phyloP scores from a whole-genome alignment of 2,797 vertebrate species.

The Pygocentrus nattereri region DNA sequence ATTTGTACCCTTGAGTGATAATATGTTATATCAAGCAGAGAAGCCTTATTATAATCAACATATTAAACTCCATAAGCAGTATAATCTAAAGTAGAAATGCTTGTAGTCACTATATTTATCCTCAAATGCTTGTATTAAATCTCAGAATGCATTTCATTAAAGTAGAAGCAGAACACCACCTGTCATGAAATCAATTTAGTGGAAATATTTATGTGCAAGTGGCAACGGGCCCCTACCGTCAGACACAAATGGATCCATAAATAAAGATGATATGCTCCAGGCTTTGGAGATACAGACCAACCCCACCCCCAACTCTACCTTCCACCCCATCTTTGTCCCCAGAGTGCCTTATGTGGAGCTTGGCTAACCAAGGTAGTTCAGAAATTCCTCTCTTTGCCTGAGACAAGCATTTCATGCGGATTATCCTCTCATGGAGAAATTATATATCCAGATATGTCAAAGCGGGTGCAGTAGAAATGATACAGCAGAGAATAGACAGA shows the following conservation, averaged over 20 bases:
- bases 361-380: background rate
- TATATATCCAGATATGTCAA: background rate
- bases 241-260: constrained; percentile 73
- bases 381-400: constrained; percentile 12
- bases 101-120: background rate
- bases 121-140: background rate
- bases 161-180: constrained; percentile 9
- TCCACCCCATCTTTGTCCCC: constrained; percentile 23
- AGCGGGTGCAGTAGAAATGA: background rate
- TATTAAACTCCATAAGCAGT: background rate
- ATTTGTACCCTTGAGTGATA: background rate
- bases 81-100: background rate
- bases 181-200: constrained; percentile 68
- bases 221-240: constrained; percentile 64
- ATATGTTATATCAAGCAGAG: background rate
- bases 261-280: constrained; percentile 74
- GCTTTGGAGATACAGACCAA: constrained; percentile 62
- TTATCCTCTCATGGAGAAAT: background rate
- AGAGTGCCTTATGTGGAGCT: constrained; percentile 9
- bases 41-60: background rate
- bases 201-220: constrained; percentile 66
- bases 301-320: constrained; percentile 14
- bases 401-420: constrained; percentile 10
- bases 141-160: constrained; percentile 37
- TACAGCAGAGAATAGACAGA: background rate